These are phyloP conservation scores for Paracanthobrama guichenoti DNA, from an alignment of 2,113 vertebrate genomes.

Conservation along the genomic window DNA sequence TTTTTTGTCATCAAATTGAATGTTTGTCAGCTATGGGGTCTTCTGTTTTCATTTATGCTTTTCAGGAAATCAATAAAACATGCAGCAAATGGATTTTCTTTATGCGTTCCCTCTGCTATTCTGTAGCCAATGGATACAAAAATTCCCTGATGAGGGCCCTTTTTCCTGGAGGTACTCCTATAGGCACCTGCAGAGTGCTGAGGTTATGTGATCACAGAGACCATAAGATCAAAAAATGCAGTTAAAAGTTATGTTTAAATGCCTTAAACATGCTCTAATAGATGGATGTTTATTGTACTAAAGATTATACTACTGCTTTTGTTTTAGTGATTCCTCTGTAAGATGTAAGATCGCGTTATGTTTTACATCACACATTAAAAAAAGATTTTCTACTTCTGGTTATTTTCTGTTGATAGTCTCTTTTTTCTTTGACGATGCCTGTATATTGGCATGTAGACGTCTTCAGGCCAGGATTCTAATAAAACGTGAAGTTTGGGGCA, in stretches of 20 bases:
- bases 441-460: no score
- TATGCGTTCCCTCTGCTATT: not conserved
- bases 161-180: constrained; percentile 30
- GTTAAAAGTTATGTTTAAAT: not conserved
- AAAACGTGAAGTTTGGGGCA: no score
- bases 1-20: not conserved
- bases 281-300: not conserved
- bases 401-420: not conserved
- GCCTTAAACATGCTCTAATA: not conserved
- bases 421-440: no score
- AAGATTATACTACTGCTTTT: not conserved
- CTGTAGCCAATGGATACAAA: not conserved
- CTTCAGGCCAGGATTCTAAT: no score
- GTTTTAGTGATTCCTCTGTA: not conserved
- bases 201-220: not conserved
- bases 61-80: not conserved
- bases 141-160: not conserved
- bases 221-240: not conserved
- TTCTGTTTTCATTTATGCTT: not conserved
- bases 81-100: rapidly evolving
- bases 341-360: not conserved
- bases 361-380: not conserved
- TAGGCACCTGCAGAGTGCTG: constrained; percentile 20
- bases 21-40: not conserved
- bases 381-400: not conserved